Percentiles rank a stretch among this genome's conserved stretches.
phyloP scores from a whole-genome alignment of 2,113 vertebrate species.

The Amphilophus citrinellus region DNA sequence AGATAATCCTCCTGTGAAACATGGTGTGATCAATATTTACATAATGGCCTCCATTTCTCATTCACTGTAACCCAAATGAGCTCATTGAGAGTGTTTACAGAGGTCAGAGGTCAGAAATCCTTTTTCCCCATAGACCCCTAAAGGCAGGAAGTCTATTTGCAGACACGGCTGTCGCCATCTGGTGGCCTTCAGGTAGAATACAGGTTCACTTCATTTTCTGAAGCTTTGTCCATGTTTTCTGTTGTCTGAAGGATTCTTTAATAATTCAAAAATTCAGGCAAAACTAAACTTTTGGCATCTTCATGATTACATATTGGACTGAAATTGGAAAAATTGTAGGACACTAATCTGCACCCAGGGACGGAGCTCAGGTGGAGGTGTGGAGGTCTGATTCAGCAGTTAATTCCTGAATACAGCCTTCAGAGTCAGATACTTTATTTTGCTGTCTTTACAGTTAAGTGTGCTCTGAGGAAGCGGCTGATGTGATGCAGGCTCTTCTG shows the following conservation, averaged over 20 bases:
- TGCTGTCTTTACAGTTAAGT: not conserved
- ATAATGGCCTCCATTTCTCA: not conserved
- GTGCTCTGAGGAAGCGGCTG: accelerated
- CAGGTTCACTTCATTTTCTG: not conserved
- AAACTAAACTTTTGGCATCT: not conserved
- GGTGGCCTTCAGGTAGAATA: not conserved
- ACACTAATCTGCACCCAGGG: not conserved
- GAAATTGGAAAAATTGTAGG: accelerated
- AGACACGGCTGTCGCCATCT: not conserved
- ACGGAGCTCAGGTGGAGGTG: not conserved
- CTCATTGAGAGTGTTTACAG: not conserved
- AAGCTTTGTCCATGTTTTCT: not conserved
- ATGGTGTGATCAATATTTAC: not conserved
- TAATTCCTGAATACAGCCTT: not conserved
- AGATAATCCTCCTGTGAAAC: not conserved
- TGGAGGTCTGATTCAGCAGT: not conserved
- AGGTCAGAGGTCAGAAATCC: not conserved
- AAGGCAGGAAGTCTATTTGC: not conserved
- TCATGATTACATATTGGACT: not conserved
- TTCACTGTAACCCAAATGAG: not conserved
- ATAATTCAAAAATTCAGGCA: accelerated
- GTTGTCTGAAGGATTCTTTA: not conserved
- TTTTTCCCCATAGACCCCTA: not conserved
- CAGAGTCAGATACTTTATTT: not conserved
- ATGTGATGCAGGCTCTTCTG: not conserved